Base-by-base conservation (phyloP, 2,888 invertebrate species). In the Euplagia quadripunctaria region DNA sequence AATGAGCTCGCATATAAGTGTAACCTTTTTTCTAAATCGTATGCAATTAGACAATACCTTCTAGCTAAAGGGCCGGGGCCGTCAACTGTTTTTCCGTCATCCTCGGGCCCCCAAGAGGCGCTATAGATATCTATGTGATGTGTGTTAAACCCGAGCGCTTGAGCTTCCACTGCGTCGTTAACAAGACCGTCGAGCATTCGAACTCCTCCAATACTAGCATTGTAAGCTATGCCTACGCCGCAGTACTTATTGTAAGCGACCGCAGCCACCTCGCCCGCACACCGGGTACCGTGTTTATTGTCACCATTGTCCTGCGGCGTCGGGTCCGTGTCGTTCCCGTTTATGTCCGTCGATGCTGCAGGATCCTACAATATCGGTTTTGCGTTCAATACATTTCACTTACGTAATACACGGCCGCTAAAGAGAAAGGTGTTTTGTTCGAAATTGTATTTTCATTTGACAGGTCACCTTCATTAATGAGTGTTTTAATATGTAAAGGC, bases 261-360 rank as follows among this genome's bases (percentile, higher is more conserved):
- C 81, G 99, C 99, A 61, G 99, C 99, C 14, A 99, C 99, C 96
- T 99, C 99, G 46, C 99, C 99, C 43, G 99, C 99, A 93, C 99
- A 99, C 84, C 99, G 96, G 78, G 99, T 99, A 66, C 99, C 99
- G 92, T 99, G 99, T 96, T 99, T 99, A 96, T 99, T 99, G 95
- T 99, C 99, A 58, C 99, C 99, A 95, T 99, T 99, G 96, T 99
- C 99, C 93, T 99, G 98, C 20, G 99, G 99, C 96, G 98, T 99
- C 63, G 99, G 99, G 96, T 99, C 99, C 85, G 98, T 98, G 93
- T 99, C 99, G 93, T 99, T 98, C 87, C 98, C 99, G 92, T 99
- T 99, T 92, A 99, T 99, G 94, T 99, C 99, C 68, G 98, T 98
- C 87, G 99, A 99, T 74, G 99, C 99, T 83, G 97, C 96, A 58